These are phyloP conservation scores for Dendrolimus pini DNA, from an alignment of 2,888 invertebrate species.

Conservation along the genomic window DNA sequence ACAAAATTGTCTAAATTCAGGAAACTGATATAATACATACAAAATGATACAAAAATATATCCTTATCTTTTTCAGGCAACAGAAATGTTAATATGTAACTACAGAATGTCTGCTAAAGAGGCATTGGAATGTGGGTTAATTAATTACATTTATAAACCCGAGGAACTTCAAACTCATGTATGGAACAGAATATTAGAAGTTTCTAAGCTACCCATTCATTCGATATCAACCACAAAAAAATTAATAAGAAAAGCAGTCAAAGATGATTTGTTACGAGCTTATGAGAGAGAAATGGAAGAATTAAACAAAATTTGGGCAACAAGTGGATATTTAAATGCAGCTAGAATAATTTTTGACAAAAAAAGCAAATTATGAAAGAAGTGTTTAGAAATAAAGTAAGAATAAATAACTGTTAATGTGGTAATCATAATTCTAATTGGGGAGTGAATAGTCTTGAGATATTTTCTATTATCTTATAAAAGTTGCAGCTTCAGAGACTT, in stretches of 20 bases:
- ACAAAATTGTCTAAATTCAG: too few relatives aligned
- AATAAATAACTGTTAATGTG: too few relatives aligned
- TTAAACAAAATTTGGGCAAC: conserved; percentile 80
- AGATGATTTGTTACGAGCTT: conserved; percentile 79
- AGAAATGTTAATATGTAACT: conserved; percentile 81
- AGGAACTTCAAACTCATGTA: conserved; percentile 76
- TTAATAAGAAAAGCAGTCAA: conserved; percentile 79
- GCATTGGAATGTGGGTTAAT: conserved; percentile 87
- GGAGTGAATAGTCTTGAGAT: too few relatives aligned
- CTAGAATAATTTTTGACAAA: conserved; percentile 7
- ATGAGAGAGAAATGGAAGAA: conserved; percentile 81
- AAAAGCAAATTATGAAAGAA: conserved; percentile 30
- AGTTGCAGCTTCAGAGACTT: too few relatives aligned
- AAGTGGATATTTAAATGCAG: conserved; percentile 72
- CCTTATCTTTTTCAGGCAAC: conserved; percentile 55
- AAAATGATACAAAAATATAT: too few relatives aligned
- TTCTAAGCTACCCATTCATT: conserved; percentile 70
- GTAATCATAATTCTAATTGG: too few relatives aligned
- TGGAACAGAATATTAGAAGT: conserved; percentile 76
- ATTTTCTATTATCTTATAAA: too few relatives aligned
- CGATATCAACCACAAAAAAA: conserved; percentile 82
- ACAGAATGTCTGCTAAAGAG: conserved; percentile 87
- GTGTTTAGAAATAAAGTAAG: too few relatives aligned
- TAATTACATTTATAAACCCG: conserved; percentile 83
- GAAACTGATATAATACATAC: too few relatives aligned